phyloP scores from a whole-genome alignment of 2,113 vertebrate species.

The Reinhardtius hippoglossoides region DNA sequence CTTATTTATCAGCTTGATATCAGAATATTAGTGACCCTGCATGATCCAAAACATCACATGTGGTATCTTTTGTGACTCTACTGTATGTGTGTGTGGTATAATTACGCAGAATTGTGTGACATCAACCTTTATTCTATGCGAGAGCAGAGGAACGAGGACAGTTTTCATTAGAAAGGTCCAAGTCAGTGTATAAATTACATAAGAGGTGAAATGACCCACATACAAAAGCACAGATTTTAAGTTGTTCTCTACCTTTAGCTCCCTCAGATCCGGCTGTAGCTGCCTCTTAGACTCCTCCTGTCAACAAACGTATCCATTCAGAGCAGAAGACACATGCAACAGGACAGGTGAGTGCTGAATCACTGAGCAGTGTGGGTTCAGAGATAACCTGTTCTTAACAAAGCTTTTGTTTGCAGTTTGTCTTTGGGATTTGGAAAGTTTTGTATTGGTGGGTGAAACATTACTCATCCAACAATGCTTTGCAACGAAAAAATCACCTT shows the following conservation, averaged over 20 bases:
- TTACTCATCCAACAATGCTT: too few species aligned
- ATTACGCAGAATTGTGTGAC: too few species aligned
- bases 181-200: not conserved
- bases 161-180: not conserved
- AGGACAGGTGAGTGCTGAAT: conserved; percentile 61
- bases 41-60: too few species aligned
- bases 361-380: not conserved
- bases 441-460: not conserved
- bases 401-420: too few species aligned
- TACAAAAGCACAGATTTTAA: not conserved
- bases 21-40: too few species aligned
- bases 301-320: conserved; percentile 8
- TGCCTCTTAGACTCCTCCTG: conserved; percentile 31
- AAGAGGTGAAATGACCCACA: not conserved
- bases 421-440: not conserved
- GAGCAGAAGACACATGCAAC: conserved; percentile 42
- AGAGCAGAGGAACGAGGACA: too few species aligned
- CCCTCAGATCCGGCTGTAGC: conserved; percentile 59
- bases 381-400: not conserved
- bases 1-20: too few species aligned
- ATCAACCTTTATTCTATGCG: too few species aligned
- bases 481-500: too few species aligned
- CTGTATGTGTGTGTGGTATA: too few species aligned
- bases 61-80: too few species aligned
- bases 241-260: not conserved